phyloP scores from a whole-genome alignment of 1,140 invertebrate genomes.

The Papilio aristodemus region DNA sequence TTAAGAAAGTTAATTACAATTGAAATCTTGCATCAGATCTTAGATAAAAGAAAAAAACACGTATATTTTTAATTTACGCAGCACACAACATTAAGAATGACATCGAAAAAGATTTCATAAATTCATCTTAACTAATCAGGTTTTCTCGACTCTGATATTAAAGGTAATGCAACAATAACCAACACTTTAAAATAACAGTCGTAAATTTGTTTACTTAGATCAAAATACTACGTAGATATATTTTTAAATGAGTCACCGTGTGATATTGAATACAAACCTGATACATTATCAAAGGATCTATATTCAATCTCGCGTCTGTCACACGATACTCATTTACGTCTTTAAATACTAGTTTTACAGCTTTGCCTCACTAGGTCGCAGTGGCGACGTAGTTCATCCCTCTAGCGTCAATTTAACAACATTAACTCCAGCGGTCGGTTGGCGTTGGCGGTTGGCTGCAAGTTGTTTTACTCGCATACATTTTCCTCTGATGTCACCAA shows the following conservation, averaged over 20 bases:
- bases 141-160: conserved; percentile 58
- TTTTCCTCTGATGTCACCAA: too few species aligned
- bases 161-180: conserved; percentile 26
- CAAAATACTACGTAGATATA: conserved; percentile 29
- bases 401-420: too few species aligned
- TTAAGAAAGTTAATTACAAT: neutral
- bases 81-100: conserved; percentile 21
- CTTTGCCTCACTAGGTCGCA: too few species aligned
- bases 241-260: conserved; percentile 58
- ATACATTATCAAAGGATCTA: conserved; percentile 34
- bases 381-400: too few species aligned
- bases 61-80: conserved; percentile 11
- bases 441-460: too few species aligned
- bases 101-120: conserved; percentile 35
- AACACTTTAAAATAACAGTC: neutral
- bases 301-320: conserved; percentile 72
- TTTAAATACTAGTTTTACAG: conserved; percentile 23
- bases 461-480: too few species aligned
- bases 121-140: conserved; percentile 63
- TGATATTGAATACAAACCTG: conserved; percentile 61
- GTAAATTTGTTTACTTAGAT: conserved; percentile 2
- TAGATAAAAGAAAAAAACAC: conserved; percentile 24
- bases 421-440: too few species aligned
- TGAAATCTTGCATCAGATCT: conserved; percentile 54
- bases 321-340: conserved; percentile 55